Percentiles rank a stretch among this genome's conserved stretches.
Evolutionary conservation across 2,113 vertebrate species (phyloP).

Genomic region (Pelecanoides urinatrix): DNA sequence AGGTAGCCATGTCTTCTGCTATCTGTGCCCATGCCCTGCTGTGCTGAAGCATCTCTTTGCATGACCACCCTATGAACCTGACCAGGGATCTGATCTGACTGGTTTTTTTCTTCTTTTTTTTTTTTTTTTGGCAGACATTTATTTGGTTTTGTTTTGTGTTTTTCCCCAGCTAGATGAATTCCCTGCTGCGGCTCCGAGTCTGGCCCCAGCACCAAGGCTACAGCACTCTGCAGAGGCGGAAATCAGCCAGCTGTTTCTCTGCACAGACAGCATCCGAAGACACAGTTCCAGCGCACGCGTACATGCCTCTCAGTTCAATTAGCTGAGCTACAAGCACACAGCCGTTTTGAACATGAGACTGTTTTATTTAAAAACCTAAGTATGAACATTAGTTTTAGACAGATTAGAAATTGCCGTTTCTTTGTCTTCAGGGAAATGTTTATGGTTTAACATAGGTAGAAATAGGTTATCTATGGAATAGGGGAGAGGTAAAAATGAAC

Average conservation of each 20-base stretch:
- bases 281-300: rapidly evolving
- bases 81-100: background rate
- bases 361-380: background rate
- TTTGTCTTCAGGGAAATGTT: constrained; percentile 1
- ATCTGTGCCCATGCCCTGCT: background rate
- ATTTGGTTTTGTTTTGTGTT: background rate
- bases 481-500: background rate
- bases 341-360: background rate
- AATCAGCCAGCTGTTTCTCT: background rate
- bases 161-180: background rate
- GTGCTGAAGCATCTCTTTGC: background rate
- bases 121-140: background rate
- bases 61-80: background rate
- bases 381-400: background rate
- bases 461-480: background rate
- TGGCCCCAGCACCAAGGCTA: background rate
- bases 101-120: too few species aligned
- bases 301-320: background rate
- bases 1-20: background rate
- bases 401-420: background rate
- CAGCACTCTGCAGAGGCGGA: background rate
- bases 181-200: background rate
- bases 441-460: background rate
- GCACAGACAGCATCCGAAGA: rapidly evolving
- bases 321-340: background rate